Evolutionary conservation across 2,888 invertebrate genomes (phyloP).

Genomic region (Lepidocyrtoides sp.): DNA sequence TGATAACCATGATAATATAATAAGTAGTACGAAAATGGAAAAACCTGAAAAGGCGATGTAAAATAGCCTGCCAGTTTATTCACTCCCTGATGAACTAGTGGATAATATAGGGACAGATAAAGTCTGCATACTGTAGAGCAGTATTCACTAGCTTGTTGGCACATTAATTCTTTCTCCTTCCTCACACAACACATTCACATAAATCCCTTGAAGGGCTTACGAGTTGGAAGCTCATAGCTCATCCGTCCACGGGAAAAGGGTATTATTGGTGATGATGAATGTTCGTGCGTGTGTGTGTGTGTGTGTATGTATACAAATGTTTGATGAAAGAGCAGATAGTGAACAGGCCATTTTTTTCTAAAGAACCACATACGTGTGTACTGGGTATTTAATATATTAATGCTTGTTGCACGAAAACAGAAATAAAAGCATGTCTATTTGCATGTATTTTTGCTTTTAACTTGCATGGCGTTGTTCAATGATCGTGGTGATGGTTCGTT

Average conservation of each 20-base stretch:
- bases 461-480: no score
- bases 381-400: neutral
- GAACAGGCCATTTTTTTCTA: neutral
- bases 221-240: conserved; percentile 30
- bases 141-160: conserved; percentile 41
- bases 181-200: conserved; percentile 38
- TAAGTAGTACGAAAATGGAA: neutral
- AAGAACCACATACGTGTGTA: neutral
- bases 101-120: conserved; percentile 43
- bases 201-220: conserved; percentile 79
- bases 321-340: neutral
- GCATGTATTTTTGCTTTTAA: neutral
- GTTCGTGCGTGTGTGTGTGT: no score
- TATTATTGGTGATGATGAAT: conserved; percentile 73
- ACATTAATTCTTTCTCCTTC: conserved; percentile 61
- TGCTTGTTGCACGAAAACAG: no score
- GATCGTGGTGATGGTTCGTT: no score
- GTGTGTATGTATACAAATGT: neutral
- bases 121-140: conserved; percentile 5
- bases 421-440: neutral
- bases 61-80: neutral
- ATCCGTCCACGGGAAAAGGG: conserved; percentile 45
- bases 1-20: neutral
- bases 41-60: neutral
- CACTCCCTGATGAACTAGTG: neutral